Percentiles rank a stretch among this genome's conserved stretches.
Evolutionary conservation across 2,797 vertebrate genomes (phyloP).

Genomic region (Tapera naevia): DNA sequence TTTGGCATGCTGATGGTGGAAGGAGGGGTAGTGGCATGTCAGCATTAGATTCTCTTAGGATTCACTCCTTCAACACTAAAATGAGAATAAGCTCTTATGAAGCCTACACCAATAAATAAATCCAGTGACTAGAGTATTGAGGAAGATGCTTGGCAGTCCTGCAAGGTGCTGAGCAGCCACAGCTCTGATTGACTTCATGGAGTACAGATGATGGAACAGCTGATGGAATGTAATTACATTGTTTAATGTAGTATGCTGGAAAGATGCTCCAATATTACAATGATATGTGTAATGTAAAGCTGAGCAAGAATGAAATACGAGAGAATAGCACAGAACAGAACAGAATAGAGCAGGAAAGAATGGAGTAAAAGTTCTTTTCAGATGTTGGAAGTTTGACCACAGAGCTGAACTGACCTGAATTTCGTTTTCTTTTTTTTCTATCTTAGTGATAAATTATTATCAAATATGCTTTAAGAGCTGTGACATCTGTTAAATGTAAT

Average conservation of each 20-base stretch:
- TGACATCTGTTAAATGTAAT: constrained; percentile 31
- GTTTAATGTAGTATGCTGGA: not conserved
- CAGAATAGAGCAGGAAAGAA: not conserved
- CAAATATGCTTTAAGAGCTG: constrained; percentile 1
- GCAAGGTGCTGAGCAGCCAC: not conserved
- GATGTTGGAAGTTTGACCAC: not conserved
- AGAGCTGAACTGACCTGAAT: not conserved
- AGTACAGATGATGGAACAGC: not conserved
- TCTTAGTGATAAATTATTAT: not conserved
- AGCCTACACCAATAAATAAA: not conserved
- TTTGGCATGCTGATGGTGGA: not conserved
- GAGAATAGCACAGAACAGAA: not conserved
- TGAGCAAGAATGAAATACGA: not conserved
- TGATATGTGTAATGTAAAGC: not conserved
- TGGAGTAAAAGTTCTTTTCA: not conserved
- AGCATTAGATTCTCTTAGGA: not conserved
- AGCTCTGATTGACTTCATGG: not conserved
- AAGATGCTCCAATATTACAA: not conserved
- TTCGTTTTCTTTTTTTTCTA: not conserved
- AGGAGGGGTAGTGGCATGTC: not conserved
- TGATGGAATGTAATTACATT: not conserved
- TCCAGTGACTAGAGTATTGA: not conserved
- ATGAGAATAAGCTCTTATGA: not conserved
- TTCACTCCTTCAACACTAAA: not conserved
- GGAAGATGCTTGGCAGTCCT: not conserved